phyloP scores from a whole-genome alignment of 1,140 invertebrate genomes.

The Asobara japonica region DNA sequence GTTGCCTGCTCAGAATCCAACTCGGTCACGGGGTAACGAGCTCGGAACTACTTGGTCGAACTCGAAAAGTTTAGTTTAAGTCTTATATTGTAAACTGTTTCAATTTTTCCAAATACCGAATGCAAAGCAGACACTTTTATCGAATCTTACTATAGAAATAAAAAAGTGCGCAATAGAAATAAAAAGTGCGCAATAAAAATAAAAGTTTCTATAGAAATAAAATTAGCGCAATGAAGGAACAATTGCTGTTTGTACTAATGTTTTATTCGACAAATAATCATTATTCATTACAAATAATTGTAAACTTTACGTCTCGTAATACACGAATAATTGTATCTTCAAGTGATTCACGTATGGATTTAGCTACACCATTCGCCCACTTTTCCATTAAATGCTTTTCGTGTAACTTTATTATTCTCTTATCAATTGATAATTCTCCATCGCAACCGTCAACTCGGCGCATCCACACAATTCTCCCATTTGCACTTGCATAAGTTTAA shows the following conservation, averaged over 20 bases:
- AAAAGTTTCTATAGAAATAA: neutral
- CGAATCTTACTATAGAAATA: neutral
- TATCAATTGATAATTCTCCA: no score
- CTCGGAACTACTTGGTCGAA: no score
- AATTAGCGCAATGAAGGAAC: neutral
- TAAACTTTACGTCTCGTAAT: constrained; percentile 59
- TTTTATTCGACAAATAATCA: constrained; percentile 64
- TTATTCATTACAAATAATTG: constrained; percentile 62
- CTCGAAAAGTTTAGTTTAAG: no score
- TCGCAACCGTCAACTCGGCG: no score
- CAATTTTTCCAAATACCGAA: no score
- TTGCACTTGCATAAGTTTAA: no score
- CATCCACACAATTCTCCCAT: no score
- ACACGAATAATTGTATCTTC: constrained; percentile 50
- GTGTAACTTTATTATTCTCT: neutral
- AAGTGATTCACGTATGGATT: constrained; percentile 27
- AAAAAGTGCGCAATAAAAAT: neutral
- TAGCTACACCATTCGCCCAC: neutral
- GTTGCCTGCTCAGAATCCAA: no score
- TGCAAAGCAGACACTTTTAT: no score
- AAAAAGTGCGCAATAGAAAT: neutral
- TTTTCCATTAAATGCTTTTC: neutral
- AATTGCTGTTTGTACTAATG: constrained; percentile 57
- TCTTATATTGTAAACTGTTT: no score
- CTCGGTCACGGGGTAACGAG: no score